Evolutionary conservation across 2,113 vertebrate genomes (phyloP).

Genomic region (Percina caprodes): DNA sequence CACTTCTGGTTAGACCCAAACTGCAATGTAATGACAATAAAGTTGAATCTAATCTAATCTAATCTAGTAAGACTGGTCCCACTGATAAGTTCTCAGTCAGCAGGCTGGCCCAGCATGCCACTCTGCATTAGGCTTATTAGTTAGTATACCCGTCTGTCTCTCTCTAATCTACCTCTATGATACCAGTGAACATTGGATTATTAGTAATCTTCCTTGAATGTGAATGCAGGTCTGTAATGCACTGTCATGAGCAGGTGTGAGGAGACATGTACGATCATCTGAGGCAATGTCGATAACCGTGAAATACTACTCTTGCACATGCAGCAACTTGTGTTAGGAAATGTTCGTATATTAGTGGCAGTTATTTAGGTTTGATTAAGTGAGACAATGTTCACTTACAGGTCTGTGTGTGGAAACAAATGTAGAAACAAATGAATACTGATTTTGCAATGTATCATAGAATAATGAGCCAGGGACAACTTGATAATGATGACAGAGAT

Average conservation of each 20-base stretch:
- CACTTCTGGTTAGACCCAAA: too few species aligned
- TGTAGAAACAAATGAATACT: neutral
- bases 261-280: neutral
- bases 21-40: too few species aligned
- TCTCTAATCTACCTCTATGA: constrained; percentile 73
- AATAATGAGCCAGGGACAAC: neutral
- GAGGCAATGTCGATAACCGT: neutral
- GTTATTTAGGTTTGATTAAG: neutral
- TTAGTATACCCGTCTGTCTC: constrained; percentile 45
- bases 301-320: neutral
- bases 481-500: neutral
- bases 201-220: constrained; percentile 73
- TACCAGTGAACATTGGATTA: constrained; percentile 70
- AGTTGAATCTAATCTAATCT: too few species aligned
- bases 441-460: neutral
- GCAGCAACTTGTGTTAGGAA: neutral
- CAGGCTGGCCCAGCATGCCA: constrained; percentile 51
- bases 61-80: neutral
- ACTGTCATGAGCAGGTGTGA: neutral
- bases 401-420: neutral
- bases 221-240: constrained; percentile 16
- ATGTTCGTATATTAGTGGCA: neutral
- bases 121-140: constrained; percentile 67
- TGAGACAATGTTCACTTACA: neutral
- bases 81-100: constrained; percentile 61